Percentiles rank a stretch among this genome's conserved stretches.
These are phyloP conservation scores for Scarus forsteni DNA, from an alignment of 2,797 vertebrate species.

Conservation along the genomic window DNA sequence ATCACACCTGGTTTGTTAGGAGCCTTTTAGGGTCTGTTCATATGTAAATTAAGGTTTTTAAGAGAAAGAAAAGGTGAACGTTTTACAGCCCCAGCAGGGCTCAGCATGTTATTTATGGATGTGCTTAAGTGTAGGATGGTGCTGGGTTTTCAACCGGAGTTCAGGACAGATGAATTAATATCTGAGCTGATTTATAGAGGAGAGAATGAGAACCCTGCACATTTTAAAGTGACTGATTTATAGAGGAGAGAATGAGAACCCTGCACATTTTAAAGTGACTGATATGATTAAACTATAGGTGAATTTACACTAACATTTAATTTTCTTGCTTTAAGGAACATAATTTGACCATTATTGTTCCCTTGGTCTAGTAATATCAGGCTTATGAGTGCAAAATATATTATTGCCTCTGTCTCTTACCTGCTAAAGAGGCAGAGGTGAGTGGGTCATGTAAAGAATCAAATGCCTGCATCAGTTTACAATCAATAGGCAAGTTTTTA, in stretches of 20 bases:
- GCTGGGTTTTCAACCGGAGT: neutral
- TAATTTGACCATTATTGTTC: neutral
- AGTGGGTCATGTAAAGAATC: neutral
- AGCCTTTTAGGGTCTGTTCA: slow-evolving; percentile 25
- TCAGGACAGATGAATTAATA: neutral
- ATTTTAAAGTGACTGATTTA: slow-evolving; percentile 1
- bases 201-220: neutral
- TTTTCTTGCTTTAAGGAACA: neutral
- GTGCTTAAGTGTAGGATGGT: neutral
- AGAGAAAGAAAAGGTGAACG: neutral
- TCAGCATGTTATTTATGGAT: neutral
- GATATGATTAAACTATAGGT: neutral
- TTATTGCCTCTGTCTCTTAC: no score
- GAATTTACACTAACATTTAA: neutral
- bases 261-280: neutral
- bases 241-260: neutral
- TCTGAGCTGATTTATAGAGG: neutral
- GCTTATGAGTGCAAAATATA: neutral
- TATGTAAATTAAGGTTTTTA: slow-evolving; percentile 40
- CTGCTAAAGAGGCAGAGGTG: neutral
- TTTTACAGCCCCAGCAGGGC: neutral
- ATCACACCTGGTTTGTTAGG: slow-evolving; percentile 49
- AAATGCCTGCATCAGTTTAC: neutral
- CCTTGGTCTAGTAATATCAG: neutral
- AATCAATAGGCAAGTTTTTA: neutral